A percentile compares a stretch with the other conserved stretches of the same genome.
These are phyloP conservation scores for Nerophis ophidion DNA, from an alignment of 2,113 vertebrate species.

Conservation along the genomic window DNA sequence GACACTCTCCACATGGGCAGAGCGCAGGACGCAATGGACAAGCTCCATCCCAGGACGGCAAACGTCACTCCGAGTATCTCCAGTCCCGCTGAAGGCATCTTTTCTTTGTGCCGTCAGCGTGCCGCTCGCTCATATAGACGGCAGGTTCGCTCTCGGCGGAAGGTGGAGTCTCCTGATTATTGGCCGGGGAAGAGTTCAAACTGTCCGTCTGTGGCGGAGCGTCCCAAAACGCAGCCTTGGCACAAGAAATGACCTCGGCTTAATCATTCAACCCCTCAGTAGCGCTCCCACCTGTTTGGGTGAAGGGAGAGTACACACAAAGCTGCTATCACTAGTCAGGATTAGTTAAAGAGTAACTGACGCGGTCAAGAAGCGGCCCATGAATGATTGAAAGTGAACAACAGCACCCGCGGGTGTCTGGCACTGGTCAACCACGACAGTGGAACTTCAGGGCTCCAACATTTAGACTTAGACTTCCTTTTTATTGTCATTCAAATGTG, in stretches of 20 bases:
- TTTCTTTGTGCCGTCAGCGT: background rate
- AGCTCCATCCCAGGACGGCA: slow-evolving; percentile 81
- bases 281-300: slow-evolving; percentile 44
- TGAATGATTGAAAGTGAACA: slow-evolving; percentile 36
- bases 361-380: slow-evolving; percentile 23
- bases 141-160: slow-evolving; percentile 14
- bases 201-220: slow-evolving; percentile 17
- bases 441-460: background rate
- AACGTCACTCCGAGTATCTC: slow-evolving; percentile 82
- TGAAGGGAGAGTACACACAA: slow-evolving; percentile 54
- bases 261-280: slow-evolving; percentile 60
- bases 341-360: slow-evolving; percentile 66
- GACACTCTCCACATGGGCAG: slow-evolving; percentile 90
- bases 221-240: slow-evolving; percentile 28
- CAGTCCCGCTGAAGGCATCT: slow-evolving; percentile 78
- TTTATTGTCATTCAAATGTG: no score
- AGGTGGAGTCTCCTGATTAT: slow-evolving; percentile 60
- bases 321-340: slow-evolving; percentile 26
- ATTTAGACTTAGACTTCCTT: no score
- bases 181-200: slow-evolving; percentile 40
- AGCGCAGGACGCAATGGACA: slow-evolving; percentile 74
- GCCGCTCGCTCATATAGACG: slow-evolving; percentile 17
- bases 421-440: no score
- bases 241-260: slow-evolving; percentile 27
- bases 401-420: background rate